Conservation (phyloP, 2,888 invertebrate genomes). For the Tanytarsus gracilentus region DNA sequence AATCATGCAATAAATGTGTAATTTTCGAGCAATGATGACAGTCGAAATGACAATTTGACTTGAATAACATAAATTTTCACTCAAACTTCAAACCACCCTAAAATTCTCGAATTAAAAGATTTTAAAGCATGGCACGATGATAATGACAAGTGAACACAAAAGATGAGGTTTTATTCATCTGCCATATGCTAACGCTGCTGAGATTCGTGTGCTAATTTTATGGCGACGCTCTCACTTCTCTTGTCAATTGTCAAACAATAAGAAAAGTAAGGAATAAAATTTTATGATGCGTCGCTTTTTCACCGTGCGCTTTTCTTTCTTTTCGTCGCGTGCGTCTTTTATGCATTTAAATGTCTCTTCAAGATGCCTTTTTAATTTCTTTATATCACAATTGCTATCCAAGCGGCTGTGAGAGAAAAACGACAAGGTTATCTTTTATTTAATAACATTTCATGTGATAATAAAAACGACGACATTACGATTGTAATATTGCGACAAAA, state of each 20-base stretch:
- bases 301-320: conserved; percentile 2
- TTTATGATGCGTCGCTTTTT: conserved; percentile 17
- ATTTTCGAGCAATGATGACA: conserved; percentile 7
- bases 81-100: not conserved
- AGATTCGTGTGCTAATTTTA: conserved; percentile 12
- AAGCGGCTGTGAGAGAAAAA: no score
- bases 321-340: conserved; percentile 6
- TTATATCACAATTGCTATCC: conserved; percentile 15
- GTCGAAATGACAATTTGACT: conserved; percentile 12
- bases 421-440: conserved; percentile 27
- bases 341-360: conserved; percentile 26
- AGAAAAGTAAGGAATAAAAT: conserved; percentile 11
- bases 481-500: not conserved
- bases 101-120: not conserved
- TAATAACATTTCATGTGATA: conserved; percentile 7
- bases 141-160: not conserved
- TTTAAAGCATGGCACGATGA: not conserved
- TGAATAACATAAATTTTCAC: conserved; percentile 22
- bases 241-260: not conserved
- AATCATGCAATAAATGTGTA: conserved; percentile 9
- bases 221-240: not conserved
- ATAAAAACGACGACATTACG: conserved; percentile 8
- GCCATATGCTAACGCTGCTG: not conserved
- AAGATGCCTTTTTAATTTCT: conserved; percentile 27
- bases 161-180: no score